Conservation (phyloP, 2,888 invertebrate genomes). For the Mythimna pallens region DNA sequence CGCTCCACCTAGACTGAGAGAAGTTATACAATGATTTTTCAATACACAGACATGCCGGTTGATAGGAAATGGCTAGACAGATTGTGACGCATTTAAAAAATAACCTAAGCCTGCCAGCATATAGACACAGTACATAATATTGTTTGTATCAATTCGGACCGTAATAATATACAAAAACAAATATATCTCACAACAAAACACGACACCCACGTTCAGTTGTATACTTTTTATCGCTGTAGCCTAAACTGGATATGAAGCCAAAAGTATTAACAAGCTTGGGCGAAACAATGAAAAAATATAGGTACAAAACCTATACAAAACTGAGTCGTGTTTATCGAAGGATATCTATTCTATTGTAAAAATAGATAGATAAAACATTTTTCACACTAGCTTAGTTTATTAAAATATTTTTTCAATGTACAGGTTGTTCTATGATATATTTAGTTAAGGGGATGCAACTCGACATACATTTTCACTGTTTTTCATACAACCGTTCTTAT, state of each 20-base stretch:
- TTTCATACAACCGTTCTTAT: too few species aligned
- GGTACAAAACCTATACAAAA: background rate
- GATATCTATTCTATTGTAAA: background rate
- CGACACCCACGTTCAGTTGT: constrained; percentile 10
- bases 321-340: background rate
- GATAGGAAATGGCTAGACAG: too few species aligned
- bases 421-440: too few species aligned
- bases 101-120: too few species aligned
- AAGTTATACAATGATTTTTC: too few species aligned
- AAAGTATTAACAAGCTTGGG: background rate
- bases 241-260: constrained; percentile 26
- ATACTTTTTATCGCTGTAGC: constrained; percentile 9
- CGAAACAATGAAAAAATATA: background rate
- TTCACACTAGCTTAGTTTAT: too few species aligned
- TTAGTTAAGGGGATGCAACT: too few species aligned
- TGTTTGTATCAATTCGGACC: background rate
- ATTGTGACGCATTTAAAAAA: too few species aligned
- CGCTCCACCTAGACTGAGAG: too few species aligned
- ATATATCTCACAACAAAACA: background rate
- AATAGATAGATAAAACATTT: background rate
- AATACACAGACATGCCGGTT: too few species aligned
- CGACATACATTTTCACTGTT: too few species aligned
- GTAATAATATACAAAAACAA: constrained; percentile 18
- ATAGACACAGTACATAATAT: background rate
- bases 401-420: too few species aligned